These are phyloP conservation scores for Eristalis pertinax DNA, from an alignment of 2,888 invertebrate species.

Conservation along the genomic window DNA sequence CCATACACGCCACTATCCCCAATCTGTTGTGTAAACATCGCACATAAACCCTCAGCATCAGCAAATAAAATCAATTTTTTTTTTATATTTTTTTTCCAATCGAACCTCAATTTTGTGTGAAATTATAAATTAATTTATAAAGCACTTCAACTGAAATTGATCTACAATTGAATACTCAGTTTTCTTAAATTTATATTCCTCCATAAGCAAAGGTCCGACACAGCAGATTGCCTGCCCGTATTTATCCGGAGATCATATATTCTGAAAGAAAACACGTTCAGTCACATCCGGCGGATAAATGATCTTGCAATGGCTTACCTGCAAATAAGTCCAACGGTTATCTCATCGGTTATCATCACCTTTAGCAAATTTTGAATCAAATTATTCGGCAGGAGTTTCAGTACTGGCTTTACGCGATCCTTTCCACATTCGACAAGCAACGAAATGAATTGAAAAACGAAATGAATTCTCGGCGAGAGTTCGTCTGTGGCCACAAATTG, in stretches of 20 bases:
- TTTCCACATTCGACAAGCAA: constrained; percentile 89
- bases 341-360: constrained; percentile 81
- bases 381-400: constrained; percentile 89
- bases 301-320: constrained; percentile 72
- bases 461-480: constrained; percentile 91
- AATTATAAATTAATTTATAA: not conserved
- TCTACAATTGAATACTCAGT: constrained; percentile 79
- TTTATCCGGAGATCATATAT: constrained; percentile 89
- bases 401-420: constrained; percentile 86
- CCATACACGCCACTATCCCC: too few species aligned
- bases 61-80: too few species aligned
- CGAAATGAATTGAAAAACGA: constrained; percentile 89
- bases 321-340: constrained; percentile 80
- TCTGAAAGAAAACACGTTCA: constrained; percentile 74
- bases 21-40: too few species aligned
- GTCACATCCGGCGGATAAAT: too few species aligned
- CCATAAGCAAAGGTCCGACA: constrained; percentile 92
- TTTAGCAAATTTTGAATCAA: constrained; percentile 91
- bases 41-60: too few species aligned
- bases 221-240: constrained; percentile 91
- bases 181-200: constrained; percentile 87
- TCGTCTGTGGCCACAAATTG: constrained; percentile 86
- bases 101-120: not conserved
- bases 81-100: too few species aligned
- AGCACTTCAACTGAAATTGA: constrained; percentile 11